Evolutionary conservation across 1,140 invertebrate genomes (phyloP).

Genomic region (Drosophila sproati): DNA sequence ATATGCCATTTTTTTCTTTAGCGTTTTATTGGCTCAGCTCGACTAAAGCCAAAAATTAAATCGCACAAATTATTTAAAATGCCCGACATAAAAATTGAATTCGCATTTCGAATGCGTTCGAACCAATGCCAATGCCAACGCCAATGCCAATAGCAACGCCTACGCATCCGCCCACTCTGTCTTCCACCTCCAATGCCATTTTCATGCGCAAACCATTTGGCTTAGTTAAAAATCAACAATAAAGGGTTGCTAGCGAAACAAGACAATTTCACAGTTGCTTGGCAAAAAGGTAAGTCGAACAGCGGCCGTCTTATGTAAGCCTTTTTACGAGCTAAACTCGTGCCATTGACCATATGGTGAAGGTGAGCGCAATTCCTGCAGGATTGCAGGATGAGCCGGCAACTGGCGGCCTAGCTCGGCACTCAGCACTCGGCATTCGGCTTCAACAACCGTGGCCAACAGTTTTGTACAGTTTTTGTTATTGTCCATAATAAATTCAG

Average conservation of each 20-base stretch:
- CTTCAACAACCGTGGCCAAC: constrained; percentile 32
- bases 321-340: constrained; percentile 79
- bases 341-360: constrained; percentile 78
- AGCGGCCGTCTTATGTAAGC: constrained; percentile 66
- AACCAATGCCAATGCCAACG: constrained; percentile 6
- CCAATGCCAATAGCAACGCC: background rate
- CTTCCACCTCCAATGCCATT: background rate
- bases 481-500: constrained; percentile 79
- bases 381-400: constrained; percentile 54
- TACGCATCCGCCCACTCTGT: constrained; percentile 1
- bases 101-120: constrained; percentile 52
- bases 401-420: constrained; percentile 44
- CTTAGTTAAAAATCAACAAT: constrained; percentile 61
- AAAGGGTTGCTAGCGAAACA: constrained; percentile 73
- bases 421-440: constrained; percentile 12
- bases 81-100: constrained; percentile 71
- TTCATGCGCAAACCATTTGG: constrained; percentile 17
- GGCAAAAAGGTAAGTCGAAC: constrained; percentile 70
- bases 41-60: constrained; percentile 72
- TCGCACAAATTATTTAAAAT: constrained; percentile 80
- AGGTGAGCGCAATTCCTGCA: constrained; percentile 55
- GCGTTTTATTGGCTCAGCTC: constrained; percentile 71
- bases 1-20: constrained; percentile 38
- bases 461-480: constrained; percentile 65
- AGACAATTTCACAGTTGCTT: constrained; percentile 81